A percentile compares a stretch with the other conserved stretches of the same genome.
phyloP scores from a whole-genome alignment of 2,888 invertebrate species.

The Meiosimyza decipiens region DNA sequence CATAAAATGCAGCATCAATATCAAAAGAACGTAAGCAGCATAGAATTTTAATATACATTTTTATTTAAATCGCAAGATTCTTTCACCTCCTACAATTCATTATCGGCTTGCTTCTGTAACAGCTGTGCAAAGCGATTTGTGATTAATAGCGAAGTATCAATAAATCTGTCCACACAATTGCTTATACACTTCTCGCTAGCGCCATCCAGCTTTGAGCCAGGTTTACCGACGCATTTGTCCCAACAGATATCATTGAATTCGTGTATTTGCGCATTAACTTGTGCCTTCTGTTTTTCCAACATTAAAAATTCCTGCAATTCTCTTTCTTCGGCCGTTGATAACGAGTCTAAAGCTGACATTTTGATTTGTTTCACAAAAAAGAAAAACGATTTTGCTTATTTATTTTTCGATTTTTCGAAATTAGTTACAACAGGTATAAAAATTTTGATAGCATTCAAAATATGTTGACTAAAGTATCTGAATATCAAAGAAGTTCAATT shows the following conservation, averaged over 20 bases:
- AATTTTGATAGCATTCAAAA: too few species aligned
- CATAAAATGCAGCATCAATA: too few species aligned
- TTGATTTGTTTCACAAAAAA: conserved; percentile 17
- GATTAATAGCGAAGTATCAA: conserved; percentile 89
- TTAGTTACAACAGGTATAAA: too few species aligned
- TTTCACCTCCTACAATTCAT: not conserved
- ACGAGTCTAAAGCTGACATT: conserved; percentile 60
- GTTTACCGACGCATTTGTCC: conserved; percentile 95
- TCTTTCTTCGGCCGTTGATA: conserved; percentile 69
- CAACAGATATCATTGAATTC: conserved; percentile 95
- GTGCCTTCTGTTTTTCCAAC: conserved; percentile 89
- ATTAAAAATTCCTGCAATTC: conserved; percentile 87
- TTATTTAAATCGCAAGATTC: too few species aligned
- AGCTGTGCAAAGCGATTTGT: conserved; percentile 90
- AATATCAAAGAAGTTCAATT: too few species aligned
- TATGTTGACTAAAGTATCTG: too few species aligned
- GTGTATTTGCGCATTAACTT: conserved; percentile 92
- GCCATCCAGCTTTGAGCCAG: conserved; percentile 86
- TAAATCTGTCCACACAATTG: conserved; percentile 94
- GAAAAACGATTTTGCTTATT: not conserved
- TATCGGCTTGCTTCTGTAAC: conserved; percentile 73
- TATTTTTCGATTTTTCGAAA: too few species aligned
- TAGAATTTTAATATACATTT: too few species aligned
- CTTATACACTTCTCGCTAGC: conserved; percentile 89
- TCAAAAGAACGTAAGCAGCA: too few species aligned